phyloP scores from a whole-genome alignment of 1,140 invertebrate genomes.

The Phocides pigmalion region DNA sequence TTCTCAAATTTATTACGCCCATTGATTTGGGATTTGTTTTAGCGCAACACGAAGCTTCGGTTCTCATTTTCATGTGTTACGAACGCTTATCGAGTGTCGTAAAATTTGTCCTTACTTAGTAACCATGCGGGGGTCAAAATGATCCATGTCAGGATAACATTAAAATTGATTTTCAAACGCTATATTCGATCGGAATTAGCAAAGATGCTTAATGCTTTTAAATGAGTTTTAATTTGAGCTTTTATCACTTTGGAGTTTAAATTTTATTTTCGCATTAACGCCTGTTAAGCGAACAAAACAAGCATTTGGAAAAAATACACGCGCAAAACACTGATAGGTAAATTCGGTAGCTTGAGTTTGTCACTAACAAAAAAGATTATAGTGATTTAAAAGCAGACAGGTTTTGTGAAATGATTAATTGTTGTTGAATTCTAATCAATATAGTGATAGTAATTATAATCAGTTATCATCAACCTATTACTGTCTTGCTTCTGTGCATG shows the following conservation, averaged over 20 bases:
- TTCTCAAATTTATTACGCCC: conserved; percentile 34
- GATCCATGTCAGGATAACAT: not conserved
- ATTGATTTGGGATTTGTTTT: conserved; percentile 37
- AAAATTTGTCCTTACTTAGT: conserved; percentile 37
- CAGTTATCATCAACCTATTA: too few species aligned
- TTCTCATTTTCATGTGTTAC: conserved; percentile 21
- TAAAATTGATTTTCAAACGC: conserved; percentile 23
- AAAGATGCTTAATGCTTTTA: conserved; percentile 13
- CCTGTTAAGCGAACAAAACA: conserved; percentile 9
- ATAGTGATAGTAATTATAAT: not conserved
- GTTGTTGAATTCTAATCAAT: not conserved
- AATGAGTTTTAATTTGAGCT: conserved; percentile 24
- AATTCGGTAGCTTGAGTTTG: conserved; percentile 30
- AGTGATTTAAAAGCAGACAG: conserved; percentile 15
- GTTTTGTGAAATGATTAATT: not conserved
- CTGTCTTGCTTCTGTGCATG: too few species aligned
- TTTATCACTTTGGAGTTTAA: conserved; percentile 16
- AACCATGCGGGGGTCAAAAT: conserved; percentile 19
- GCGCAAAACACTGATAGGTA: conserved; percentile 24
- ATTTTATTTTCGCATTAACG: conserved; percentile 26
- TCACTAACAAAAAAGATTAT: conserved; percentile 29
- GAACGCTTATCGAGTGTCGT: conserved; percentile 30
- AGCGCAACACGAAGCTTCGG: conserved; percentile 42
- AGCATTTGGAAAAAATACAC: conserved; percentile 15
- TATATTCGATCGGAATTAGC: conserved; percentile 21